phyloP scores from a whole-genome alignment of 2,888 invertebrate species.

The Leucophenga maculata region DNA sequence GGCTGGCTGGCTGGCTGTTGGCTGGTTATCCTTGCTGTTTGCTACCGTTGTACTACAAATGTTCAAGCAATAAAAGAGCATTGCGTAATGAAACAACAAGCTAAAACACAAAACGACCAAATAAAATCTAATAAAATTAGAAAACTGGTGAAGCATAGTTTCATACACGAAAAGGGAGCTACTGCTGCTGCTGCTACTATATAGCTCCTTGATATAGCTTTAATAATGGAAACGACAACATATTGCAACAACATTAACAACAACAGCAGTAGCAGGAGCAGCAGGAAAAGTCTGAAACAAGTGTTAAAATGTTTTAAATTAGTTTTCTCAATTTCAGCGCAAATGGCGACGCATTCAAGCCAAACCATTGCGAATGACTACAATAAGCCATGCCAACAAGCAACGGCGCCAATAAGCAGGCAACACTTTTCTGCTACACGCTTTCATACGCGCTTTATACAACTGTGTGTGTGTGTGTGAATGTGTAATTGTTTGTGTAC shows the following conservation, averaged over 20 bases:
- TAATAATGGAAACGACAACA: slow-evolving; percentile 34
- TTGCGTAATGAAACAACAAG: slow-evolving; percentile 42
- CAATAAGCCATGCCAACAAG: background rate
- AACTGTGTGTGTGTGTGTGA: background rate
- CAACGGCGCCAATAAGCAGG: background rate
- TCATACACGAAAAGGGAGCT: background rate
- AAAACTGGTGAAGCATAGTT: background rate
- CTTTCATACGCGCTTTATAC: background rate
- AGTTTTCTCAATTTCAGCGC: slow-evolving; percentile 50
- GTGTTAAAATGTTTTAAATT: slow-evolving; percentile 65
- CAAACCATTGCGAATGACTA: background rate
- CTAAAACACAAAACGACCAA: slow-evolving; percentile 49
- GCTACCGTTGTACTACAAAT: slow-evolving; percentile 44
- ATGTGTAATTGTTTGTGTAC: background rate
- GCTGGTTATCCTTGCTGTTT: slow-evolving; percentile 41
- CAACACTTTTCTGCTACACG: no score
- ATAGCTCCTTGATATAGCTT: background rate
- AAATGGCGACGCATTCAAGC: slow-evolving; percentile 9
- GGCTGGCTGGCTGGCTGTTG: background rate
- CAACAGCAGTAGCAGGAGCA: background rate
- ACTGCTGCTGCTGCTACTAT: background rate
- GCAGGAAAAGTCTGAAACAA: slow-evolving; percentile 44
- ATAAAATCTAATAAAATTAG: slow-evolving; percentile 59
- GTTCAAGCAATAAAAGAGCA: slow-evolving; percentile 36
- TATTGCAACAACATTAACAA: slow-evolving; percentile 23